phyloP scores from a whole-genome alignment of 37 sponge, comb jelly and placozoan species.

The Chondrilla cf. caribensis region DNA sequence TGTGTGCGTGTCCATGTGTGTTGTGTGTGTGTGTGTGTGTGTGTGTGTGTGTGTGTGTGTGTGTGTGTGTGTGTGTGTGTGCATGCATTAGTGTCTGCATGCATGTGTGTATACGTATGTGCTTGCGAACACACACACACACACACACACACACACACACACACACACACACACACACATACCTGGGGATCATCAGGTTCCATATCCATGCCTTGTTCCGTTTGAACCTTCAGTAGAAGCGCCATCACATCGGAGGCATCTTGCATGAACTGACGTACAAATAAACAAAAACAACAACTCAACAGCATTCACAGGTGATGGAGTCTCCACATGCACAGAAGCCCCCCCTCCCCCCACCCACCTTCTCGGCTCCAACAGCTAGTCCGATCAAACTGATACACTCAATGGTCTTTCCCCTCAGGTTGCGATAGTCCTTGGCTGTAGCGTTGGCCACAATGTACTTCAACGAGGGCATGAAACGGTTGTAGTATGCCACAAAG shows the following conservation, averaged over 20 bases:
- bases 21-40: no score
- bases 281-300: neutral
- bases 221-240: slow-evolving; percentile 90
- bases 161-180: neutral
- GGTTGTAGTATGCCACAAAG: slow-evolving; percentile 92
- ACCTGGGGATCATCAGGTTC: slow-evolving; percentile 87
- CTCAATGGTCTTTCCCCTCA: slow-evolving; percentile 97
- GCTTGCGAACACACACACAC: neutral
- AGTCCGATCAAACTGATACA: slow-evolving; percentile 96
- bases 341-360: neutral
- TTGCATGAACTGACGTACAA: slow-evolving; percentile 66
- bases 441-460: slow-evolving; percentile 86
- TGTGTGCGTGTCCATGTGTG: no score
- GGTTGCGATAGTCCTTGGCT: slow-evolving; percentile 74
- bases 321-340: neutral
- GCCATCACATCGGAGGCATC: slow-evolving; percentile 96
- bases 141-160: slow-evolving; percentile 17
- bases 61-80: no score
- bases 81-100: no score
- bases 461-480: slow-evolving; percentile 97
- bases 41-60: no score
- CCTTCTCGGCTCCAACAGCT: slow-evolving; percentile 97
- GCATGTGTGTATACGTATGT: no score
- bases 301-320: neutral
- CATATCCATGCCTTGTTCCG: slow-evolving; percentile 73